Base-by-base conservation (phyloP, 2,797 vertebrate genomes). In the Parotocinclus haroldoi region DNA sequence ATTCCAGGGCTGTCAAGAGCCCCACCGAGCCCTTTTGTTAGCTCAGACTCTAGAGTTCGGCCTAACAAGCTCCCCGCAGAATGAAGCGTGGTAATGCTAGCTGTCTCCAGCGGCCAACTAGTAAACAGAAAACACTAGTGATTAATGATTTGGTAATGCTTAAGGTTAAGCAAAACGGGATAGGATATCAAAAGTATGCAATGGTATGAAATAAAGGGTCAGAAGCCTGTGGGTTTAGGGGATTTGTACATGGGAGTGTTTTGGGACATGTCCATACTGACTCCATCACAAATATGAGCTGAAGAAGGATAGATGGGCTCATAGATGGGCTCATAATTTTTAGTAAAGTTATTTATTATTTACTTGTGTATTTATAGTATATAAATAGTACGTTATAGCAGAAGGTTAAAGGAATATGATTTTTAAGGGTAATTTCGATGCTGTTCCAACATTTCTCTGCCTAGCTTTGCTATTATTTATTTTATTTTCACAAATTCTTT, bases 1-100 rank as follows among this genome's bases (percentile, higher is more conserved):
- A 96, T 95, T 94, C 93, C 93, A 89, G 86, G 87, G 91, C 92
- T 91, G 88, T 88, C 91, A 81, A 82, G 90, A 89, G 86, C 89
- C 89, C 84, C 83, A 84, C 88, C 91, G 75, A 86, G 88, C 91
- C 90, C 93, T 95, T 96, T 93, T 91, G 87, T 91, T 89, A 86
- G 86, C 78, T 68, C 73, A 70, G 71, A 69, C 67, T 58, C 63
- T 71, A 63, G 53, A 70, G 63, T 93, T 90, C 90, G 92, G 88
- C 89, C 91, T 92, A 94, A 94, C 93, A 92, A 94, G 91, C 87
- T 89, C 83, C 77, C 87, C 83, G 73, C 87, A 84, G 70, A 73
- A 70, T 54, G 51, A 68, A 68, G 68, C 40, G 44, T 36, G 27
- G 69, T 71, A 77, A 72, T 50, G 66, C 67, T 68, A 72, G 66